phyloP scores from a whole-genome alignment of 2,888 invertebrate species.

The Lordiphosa fenestrarum region DNA sequence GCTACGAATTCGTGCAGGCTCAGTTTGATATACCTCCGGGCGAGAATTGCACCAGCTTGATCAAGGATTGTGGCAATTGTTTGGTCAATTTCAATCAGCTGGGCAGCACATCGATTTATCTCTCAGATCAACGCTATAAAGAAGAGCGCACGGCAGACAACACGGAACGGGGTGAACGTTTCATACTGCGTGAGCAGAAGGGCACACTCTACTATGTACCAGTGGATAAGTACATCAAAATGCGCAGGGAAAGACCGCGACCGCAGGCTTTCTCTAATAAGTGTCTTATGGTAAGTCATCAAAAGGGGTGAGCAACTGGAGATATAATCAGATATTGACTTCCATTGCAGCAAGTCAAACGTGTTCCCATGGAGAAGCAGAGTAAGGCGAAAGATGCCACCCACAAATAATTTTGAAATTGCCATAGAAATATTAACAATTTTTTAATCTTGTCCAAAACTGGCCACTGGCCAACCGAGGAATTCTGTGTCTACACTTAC shows the following conservation, averaged over 20 bases:
- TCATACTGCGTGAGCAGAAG: constrained; percentile 13
- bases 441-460: too few species aligned
- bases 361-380: too few species aligned
- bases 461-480: too few species aligned
- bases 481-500: too few species aligned
- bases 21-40: constrained; percentile 30
- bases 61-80: constrained; percentile 39
- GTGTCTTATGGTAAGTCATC: constrained; percentile 28
- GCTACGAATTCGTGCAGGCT: constrained; percentile 18
- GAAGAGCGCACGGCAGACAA: constrained; percentile 32
- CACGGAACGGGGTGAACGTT: constrained; percentile 18
- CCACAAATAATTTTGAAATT: too few species aligned
- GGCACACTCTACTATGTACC: constrained; percentile 13
- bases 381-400: too few species aligned
- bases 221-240: constrained; percentile 23
- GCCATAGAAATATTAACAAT: too few species aligned
- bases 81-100: constrained; percentile 28
- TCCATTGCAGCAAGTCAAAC: too few species aligned
- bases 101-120: neutral
- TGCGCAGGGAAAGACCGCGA: constrained; percentile 33
- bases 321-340: too few species aligned
- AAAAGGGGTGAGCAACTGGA: too few species aligned
- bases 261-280: constrained; percentile 10
- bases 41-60: constrained; percentile 8
- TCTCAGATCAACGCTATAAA: constrained; percentile 43